Evolutionary conservation across 2,888 invertebrate genomes (phyloP), one percentile per base, ranked within the genome.

Genomic region (Euzetes globulus): DNA sequence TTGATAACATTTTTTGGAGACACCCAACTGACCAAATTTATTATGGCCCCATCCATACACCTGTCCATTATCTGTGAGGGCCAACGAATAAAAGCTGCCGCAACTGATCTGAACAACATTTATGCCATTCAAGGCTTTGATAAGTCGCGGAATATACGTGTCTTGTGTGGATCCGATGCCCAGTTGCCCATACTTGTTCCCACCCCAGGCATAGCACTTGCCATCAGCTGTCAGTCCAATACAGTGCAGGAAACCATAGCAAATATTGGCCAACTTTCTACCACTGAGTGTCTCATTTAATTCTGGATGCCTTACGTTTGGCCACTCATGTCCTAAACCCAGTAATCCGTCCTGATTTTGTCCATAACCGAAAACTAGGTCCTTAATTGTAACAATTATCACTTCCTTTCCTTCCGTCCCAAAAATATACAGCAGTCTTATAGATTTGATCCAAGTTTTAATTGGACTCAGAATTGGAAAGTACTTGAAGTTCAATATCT

Each of bases 181-280:
- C 71, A 73, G 37, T 13, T 65, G 63, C n/a, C 63, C 63, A 11
- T 37, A 65, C 1, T 37, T 9, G 19, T 65, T 73, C 27, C 22
- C 6, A 33, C 73, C 73, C 73, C 73, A 73, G 17, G 70, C 27
- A 58, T 29, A 58, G 58, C 58, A 58, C 58, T 15, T 1, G 13
- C 58, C 58, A 29, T 13, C 17, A 4, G 15, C 27, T 13, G 58
- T 58, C 27, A 58, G 58, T 17, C 58, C 58, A 13, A 58, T 13
- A 15, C 25, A 27, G 22, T 58, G 25, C 1, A 13, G 29, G 7
- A 27, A 25, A 17, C 58, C 58, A 15, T 11, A 58, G 27, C 2
- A 11, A 13, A 55, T 55, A 15, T 58, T 13, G 29, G 29, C 17
- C 58, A 58, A 27, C 4, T 27, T 1, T 29, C 27, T 58, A 15